Evolutionary conservation across 2,888 invertebrate species (phyloP), one percentile per base, ranked within the genome.

Genomic region (Eulithis prunata): DNA sequence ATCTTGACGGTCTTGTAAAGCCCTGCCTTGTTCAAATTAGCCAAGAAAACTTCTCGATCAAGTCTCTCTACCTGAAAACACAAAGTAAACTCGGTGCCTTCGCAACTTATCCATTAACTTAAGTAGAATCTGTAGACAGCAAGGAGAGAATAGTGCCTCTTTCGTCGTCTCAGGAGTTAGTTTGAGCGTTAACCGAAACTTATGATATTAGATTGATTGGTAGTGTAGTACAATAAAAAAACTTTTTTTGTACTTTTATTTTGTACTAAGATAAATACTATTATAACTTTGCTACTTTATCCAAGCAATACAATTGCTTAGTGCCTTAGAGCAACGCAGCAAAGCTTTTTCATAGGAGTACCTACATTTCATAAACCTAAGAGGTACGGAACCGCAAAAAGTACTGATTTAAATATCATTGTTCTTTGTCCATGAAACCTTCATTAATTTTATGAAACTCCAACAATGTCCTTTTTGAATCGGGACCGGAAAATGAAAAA

Each of bases 21-120:
- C 86, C 85, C 79, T 85, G 85, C 85, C 87, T 91, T 89, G 91
- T 91, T 89, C 88, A 92, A 92, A 92, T 93, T 92, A 92, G 88
- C 88, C 85, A 82, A 90, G 90, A 88, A 92, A 93, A 92, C 90
- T 93, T 93, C 85, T 81, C 88, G 89, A 91, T 91, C 89, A 89
- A 91, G 90, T 90, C 88, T 85, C 87, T 91, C 89, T 92, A 93
- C 92, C 92, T 92, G 91, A 87, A 88, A 89, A 91, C 89, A 92
- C 90, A 91, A 92, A 92, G 91, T 91, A 91, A 93, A 92, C 91
- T 91, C 84, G 81, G 85, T 86, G 88, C 89, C 88, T 90, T 88
- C 87, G 85, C 88, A 93, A 93, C 92, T 93, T 93, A 89, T 90
- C 93, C 92, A 93, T 92, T 93, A 93, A 91, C 86, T 91, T 90